Base-by-base conservation (phyloP, 2,888 invertebrate genomes). In the Campoletis raptor region DNA sequence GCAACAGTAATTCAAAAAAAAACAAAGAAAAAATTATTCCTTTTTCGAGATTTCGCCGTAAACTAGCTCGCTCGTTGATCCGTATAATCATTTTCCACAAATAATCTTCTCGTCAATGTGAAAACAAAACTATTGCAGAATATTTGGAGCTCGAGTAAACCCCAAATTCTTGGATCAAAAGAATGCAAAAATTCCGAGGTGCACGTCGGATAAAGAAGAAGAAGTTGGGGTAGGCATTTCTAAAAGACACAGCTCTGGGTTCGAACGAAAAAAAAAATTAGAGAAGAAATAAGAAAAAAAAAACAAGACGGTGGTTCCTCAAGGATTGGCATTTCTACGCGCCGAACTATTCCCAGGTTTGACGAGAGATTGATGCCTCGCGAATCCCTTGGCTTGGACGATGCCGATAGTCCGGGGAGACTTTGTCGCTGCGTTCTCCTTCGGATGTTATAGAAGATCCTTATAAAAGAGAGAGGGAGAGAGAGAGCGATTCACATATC, bases 361-460 rank as follows among this genome's bases (percentile, higher is more conserved):
- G 94, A 94, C 93, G 94, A 94, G 93, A 94, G 94, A 94, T 94
- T 94, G 94, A 94, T 94, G 94, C 92, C 89, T 90, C 82, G 81
- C 73, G 78, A 81, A 84, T 84, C 81, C 72, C 85, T 79, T 85
- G 21, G 30, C 61, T 64, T 42, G 45, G 30, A 24, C 73, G 78
- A 84, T 84, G 81, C 84, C 81, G 84, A 89, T 81, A 74, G 61
- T 36, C 54, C 79, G 30, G 30, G 78, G 42, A 67, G 64, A 64
- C 66, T 52, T 61, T 61, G 77, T 73, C 54, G 73, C 78, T 40
- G 76, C 76, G 85, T 77, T 85, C 80, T 81, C 80, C 74, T 37
- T 30, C 45, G 15, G 66, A 66, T 42, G 45, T 57, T 61, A 57
- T 57, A 10, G 66, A 76, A 69, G 78, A 57, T 70, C 57, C 48